Percentiles rank a stretch among this genome's conserved stretches.
These are phyloP conservation scores for Oreochromis grahami DNA, from an alignment of 2,797 vertebrate species.

Conservation along the genomic window DNA sequence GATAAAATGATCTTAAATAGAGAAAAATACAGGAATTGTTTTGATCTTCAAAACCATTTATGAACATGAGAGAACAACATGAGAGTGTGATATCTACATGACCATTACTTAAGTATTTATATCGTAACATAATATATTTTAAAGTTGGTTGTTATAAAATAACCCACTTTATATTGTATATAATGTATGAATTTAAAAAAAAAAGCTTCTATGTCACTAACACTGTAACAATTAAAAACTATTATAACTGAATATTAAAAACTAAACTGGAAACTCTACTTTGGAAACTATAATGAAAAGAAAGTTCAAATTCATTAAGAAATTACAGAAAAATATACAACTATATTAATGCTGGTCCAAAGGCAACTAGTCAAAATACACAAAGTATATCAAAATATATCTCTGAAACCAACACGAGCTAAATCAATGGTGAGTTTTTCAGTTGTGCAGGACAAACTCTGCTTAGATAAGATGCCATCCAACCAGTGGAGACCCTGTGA, in stretches of 20 bases:
- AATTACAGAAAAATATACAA: rapidly evolving
- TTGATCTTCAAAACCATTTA: background rate
- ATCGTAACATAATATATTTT: background rate
- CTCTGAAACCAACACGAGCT: background rate
- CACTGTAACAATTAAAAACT: background rate
- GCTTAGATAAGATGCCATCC: too few species aligned
- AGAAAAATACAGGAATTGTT: background rate
- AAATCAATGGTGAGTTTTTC: background rate
- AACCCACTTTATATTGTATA: background rate
- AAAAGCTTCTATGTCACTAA: background rate
- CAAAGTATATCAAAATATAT: background rate
- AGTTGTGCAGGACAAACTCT: too few species aligned
- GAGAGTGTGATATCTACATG: rapidly evolving
- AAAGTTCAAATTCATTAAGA: background rate
- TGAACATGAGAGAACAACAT: too few species aligned
- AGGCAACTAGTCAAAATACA: background rate
- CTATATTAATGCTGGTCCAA: background rate
- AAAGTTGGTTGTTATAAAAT: background rate
- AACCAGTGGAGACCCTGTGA: too few species aligned
- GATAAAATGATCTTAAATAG: background rate
- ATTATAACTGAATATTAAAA: background rate
- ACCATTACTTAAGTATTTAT: background rate
- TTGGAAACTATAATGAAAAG: background rate
- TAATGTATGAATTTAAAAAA: background rate
- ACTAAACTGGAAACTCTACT: background rate